These are phyloP conservation scores for Lepidocolaptes lacrymiger DNA, from an alignment of 2,797 vertebrate genomes.

Conservation along the genomic window DNA sequence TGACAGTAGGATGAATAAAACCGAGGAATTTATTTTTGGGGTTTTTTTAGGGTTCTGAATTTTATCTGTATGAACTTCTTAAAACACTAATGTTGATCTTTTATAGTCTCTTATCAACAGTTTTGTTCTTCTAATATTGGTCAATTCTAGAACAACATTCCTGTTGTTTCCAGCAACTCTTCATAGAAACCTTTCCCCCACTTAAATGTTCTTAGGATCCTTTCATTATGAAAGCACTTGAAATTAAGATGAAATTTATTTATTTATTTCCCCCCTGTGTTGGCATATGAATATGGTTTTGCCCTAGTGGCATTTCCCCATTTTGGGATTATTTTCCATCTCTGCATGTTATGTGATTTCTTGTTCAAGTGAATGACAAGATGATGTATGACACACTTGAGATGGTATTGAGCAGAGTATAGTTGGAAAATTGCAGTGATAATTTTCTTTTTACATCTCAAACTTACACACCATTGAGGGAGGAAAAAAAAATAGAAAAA, in stretches of 20 bases:
- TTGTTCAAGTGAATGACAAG: slow-evolving; percentile 51
- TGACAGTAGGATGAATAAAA: neutral
- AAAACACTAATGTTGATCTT: neutral
- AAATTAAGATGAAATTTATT: neutral
- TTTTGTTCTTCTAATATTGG: neutral
- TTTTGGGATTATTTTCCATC: slow-evolving; percentile 4
- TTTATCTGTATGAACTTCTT: neutral
- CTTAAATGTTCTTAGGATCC: neutral
- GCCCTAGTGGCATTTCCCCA: neutral
- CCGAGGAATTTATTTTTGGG: neutral
- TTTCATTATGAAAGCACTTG: neutral
- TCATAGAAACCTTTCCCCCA: neutral
- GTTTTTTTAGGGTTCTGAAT: neutral
- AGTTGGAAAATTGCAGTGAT: slow-evolving; percentile 60
- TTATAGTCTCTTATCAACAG: neutral
- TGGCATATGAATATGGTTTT: neutral
- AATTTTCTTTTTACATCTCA: slow-evolving; percentile 65
- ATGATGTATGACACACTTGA: slow-evolving; percentile 43
- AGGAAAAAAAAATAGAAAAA: neutral
- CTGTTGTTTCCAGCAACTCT: neutral
- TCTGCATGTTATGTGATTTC: slow-evolving; percentile 35
- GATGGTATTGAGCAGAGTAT: slow-evolving; percentile 52
- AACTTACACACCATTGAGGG: slow-evolving; percentile 44
- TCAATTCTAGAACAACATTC: neutral
- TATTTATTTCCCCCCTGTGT: neutral